Conservation (phyloP, 2,113 vertebrate genomes). For the Condylura cristata region DNA sequence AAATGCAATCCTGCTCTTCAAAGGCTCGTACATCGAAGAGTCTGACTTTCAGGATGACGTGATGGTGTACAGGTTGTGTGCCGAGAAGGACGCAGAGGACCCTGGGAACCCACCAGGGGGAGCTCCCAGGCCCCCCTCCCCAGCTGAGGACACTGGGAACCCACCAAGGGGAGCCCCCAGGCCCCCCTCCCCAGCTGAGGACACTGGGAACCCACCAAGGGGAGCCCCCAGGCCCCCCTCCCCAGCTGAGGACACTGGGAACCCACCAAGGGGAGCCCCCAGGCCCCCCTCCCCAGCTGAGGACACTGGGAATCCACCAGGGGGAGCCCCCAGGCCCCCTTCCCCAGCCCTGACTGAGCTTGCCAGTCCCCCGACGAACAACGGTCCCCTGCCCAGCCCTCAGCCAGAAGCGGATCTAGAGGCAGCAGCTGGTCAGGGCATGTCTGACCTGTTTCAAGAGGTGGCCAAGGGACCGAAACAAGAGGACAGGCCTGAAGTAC, state of each 20-base stretch:
- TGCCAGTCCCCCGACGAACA: slow-evolving; percentile 70
- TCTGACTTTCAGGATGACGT: slow-evolving; percentile 97
- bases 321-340: slow-evolving; percentile 4
- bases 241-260: slow-evolving; percentile 75
- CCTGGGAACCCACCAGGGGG: neutral
- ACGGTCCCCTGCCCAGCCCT: slow-evolving; percentile 78
- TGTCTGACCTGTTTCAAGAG: slow-evolving; percentile 54
- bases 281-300: slow-evolving; percentile 55
- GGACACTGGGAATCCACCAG: slow-evolving; percentile 63
- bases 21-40: slow-evolving; percentile 96
- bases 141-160: slow-evolving; percentile 73
- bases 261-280: neutral
- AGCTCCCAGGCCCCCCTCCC: neutral
- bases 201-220: slow-evolving; percentile 41
- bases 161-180: neutral
- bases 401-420: slow-evolving; percentile 41
- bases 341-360: neutral
- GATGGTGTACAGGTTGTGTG: slow-evolving; percentile 95
- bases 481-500: slow-evolving; percentile 36
- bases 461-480: slow-evolving; percentile 58
- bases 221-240: neutral
- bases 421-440: slow-evolving; percentile 72
- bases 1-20: slow-evolving; percentile 92
- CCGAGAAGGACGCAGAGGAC: slow-evolving; percentile 91
- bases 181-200: slow-evolving; percentile 70